A percentile compares a stretch with the other conserved stretches of the same genome.
Evolutionary conservation across 2,113 vertebrate species (phyloP).

Genomic region (Sceloporus tristichus): DNA sequence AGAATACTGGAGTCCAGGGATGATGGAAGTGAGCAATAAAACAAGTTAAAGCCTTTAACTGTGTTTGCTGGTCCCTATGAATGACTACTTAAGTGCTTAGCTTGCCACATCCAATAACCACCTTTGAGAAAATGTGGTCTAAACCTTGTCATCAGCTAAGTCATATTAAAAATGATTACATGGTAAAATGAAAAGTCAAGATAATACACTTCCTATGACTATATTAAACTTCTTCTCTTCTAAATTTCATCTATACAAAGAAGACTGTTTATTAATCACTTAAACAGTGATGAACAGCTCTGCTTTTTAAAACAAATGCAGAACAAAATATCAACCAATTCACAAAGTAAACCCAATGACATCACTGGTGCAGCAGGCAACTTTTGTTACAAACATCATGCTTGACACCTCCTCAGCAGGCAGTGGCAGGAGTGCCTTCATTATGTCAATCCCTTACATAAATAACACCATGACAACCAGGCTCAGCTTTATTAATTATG

Average conservation of each 20-base stretch:
- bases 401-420: not conserved
- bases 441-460: not conserved
- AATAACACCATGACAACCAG: slow-evolving; percentile 13
- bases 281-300: not conserved
- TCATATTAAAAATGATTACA: not conserved
- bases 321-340: not conserved
- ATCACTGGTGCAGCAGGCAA: slow-evolving; percentile 9
- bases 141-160: rapidly evolving
- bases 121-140: not conserved
- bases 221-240: not conserved
- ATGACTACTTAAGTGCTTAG: not conserved
- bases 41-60: not conserved
- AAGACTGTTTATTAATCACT: not conserved
- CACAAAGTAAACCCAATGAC: not conserved
- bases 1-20: not conserved
- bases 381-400: not conserved
- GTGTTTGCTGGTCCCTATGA: not conserved
- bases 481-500: slow-evolving; percentile 11
- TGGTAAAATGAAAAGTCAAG: not conserved
- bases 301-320: not conserved
- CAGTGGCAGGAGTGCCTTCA: not conserved
- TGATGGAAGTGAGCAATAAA: not conserved
- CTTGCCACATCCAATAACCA: not conserved
- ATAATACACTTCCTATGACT: not conserved
- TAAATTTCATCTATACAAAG: not conserved